These are phyloP conservation scores for Atta cephalotes DNA, from an alignment of 1,140 invertebrate genomes.

Conservation along the genomic window DNA sequence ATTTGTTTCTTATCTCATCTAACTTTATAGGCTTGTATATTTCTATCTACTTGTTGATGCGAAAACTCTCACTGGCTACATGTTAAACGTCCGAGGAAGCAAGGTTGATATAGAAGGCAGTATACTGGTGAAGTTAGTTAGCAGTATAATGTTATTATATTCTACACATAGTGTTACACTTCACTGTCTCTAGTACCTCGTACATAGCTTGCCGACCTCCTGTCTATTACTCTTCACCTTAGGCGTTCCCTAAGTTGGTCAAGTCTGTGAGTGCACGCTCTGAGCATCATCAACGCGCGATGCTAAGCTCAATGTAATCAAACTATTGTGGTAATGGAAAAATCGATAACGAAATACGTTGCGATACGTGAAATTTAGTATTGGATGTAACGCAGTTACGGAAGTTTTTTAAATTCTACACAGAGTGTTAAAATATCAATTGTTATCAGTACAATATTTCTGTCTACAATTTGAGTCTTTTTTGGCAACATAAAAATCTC, in stretches of 20 bases:
- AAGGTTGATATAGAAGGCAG: slow-evolving; percentile 45
- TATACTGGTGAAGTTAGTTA: slow-evolving; percentile 69
- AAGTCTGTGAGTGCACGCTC: slow-evolving; percentile 69
- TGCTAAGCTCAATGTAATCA: slow-evolving; percentile 52
- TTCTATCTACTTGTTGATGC: slow-evolving; percentile 43
- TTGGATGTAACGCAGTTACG: background rate
- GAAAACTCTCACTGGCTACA: slow-evolving; percentile 21
- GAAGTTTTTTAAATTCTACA: background rate
- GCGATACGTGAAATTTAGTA: background rate
- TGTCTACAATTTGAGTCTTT: too few species aligned
- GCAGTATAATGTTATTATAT: slow-evolving; percentile 69
- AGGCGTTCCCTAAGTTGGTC: slow-evolving; percentile 69
- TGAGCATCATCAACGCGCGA: slow-evolving; percentile 41
- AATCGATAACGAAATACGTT: slow-evolving; percentile 8
- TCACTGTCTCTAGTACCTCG: slow-evolving; percentile 36
- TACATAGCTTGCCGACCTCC: slow-evolving; percentile 57
- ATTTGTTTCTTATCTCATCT: background rate
- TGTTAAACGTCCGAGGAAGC: slow-evolving; percentile 32
- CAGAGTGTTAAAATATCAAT: background rate
- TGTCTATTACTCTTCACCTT: slow-evolving; percentile 74
- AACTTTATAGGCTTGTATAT: background rate
- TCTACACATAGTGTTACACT: slow-evolving; percentile 67
- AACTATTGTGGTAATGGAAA: background rate
- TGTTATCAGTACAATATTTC: too few species aligned
- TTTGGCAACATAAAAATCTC: too few species aligned